Percentiles rank a stretch among this genome's conserved stretches.
Conservation (phyloP, 2,113 vertebrate species). For the Cyprinodon variegatus region DNA sequence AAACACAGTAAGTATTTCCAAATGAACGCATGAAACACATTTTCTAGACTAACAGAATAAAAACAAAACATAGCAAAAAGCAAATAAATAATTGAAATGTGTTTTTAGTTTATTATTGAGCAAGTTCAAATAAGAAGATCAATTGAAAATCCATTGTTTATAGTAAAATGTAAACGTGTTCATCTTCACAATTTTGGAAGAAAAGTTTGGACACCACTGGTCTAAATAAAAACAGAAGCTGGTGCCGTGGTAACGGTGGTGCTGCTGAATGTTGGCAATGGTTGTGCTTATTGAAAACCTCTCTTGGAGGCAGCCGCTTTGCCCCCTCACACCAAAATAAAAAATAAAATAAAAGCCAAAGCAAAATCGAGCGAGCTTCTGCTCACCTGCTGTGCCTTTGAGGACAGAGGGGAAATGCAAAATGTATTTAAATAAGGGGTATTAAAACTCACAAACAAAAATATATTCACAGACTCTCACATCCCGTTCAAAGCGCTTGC, state of each 20-base stretch:
- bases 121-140: background rate
- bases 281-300: conserved; percentile 79
- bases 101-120: background rate
- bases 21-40: background rate
- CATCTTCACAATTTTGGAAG: background rate
- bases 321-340: conserved; percentile 17
- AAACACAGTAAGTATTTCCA: background rate
- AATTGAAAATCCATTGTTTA: background rate
- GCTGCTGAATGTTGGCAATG: conserved; percentile 73
- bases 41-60: background rate
- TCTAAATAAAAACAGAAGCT: conserved; percentile 61
- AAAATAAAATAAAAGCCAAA: conserved; percentile 66
- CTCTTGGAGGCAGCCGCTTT: conserved; percentile 72
- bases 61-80: background rate
- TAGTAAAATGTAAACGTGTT: background rate
- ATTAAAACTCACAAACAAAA: conserved; percentile 64
- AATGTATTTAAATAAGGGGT: conserved; percentile 78
- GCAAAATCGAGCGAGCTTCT: conserved; percentile 79
- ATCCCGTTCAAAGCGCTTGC: conserved; percentile 19
- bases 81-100: background rate
- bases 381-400: conserved; percentile 87
- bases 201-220: background rate
- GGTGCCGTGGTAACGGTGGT: conserved; percentile 57
- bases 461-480: conserved; percentile 35
- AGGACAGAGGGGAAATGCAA: conserved; percentile 78